Evolutionary conservation across 2,888 invertebrate genomes (phyloP), one percentile per base, ranked within the genome.

Genomic region (Lampropteryx suffumata): DNA sequence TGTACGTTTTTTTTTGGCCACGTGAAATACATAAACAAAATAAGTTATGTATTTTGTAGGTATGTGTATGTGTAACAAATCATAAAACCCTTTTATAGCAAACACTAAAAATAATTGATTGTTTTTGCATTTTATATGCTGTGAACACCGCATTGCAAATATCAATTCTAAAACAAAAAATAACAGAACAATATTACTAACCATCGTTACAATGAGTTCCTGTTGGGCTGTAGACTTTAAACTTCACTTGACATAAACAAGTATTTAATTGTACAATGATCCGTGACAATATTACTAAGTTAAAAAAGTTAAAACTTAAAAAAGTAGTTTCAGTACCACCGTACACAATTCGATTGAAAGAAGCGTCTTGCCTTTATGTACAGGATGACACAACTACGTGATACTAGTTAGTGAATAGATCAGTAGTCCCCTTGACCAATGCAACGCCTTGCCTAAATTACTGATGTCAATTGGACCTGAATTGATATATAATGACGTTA

Each of bases 401-500:
- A 35, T 36, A 61, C 61, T 64, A 62, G 61, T 64, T 63, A 55
- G 52, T 63, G 59, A 59, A n/a, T 51, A 51, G 53, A 55, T 42
- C 45, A 55, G 53, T 56, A 49, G 39, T 14, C 42, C 61, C 58
- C 61, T 66, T 59, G 71, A 57, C 59, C 54, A 54, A 60, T 70
- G 73, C 66, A 69, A 59, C 44, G 60, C 63, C 59, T 62, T 63
- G 65, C 55, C 53, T 60, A 50, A 52, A 62, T 61, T 57, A 59
- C 63, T 63, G 64, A 65, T 73, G 72, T 52, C 71, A 78, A 80
- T 76, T 79, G 67, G 62, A 64, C 61, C 65, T 73, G 68, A 78
- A 73, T 76, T 65, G 66, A 56, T 48, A 36, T 55, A 41, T 47
- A 57, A 61, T 62, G 45, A 51, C 40, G 50, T 57, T 58, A 54